A percentile compares a stretch with the other conserved stretches of the same genome.
phyloP scores from a whole-genome alignment of 2,113 vertebrate genomes.

The Rhinoptilus africanus region DNA sequence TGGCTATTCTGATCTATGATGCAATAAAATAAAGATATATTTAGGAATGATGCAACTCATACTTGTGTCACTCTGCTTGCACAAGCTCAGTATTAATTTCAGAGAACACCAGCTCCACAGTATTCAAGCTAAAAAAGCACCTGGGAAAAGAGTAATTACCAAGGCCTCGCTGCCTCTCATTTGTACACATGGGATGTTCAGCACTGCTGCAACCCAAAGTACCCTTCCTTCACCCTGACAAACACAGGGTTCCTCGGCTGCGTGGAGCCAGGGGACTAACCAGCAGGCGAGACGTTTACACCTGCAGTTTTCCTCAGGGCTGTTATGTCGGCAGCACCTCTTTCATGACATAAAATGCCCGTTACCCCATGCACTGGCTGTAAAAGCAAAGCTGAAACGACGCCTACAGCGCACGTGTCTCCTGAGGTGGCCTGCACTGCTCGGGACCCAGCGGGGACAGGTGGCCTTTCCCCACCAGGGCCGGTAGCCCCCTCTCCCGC shows the following conservation, averaged over 20 bases:
- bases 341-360: background rate
- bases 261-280: background rate
- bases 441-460: fast-evolving
- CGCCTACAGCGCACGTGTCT: fast-evolving
- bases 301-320: background rate
- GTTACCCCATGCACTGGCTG: fast-evolving
- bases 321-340: background rate
- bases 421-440: background rate
- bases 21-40: background rate
- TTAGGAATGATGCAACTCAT: background rate
- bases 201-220: background rate
- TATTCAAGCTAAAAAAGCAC: background rate
- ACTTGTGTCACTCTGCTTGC: background rate
- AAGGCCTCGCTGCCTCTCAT: background rate
- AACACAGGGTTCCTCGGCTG: background rate
- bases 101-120: background rate
- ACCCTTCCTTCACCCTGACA: background rate
- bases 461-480: background rate
- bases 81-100: background rate
- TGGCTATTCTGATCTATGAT: background rate
- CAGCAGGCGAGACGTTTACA: background rate
- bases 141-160: background rate
- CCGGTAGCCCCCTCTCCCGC: background rate
- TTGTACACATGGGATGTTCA: background rate
- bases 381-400: background rate